Base-by-base conservation (phyloP, 2,113 vertebrate genomes). In the Urocolius indicus region DNA sequence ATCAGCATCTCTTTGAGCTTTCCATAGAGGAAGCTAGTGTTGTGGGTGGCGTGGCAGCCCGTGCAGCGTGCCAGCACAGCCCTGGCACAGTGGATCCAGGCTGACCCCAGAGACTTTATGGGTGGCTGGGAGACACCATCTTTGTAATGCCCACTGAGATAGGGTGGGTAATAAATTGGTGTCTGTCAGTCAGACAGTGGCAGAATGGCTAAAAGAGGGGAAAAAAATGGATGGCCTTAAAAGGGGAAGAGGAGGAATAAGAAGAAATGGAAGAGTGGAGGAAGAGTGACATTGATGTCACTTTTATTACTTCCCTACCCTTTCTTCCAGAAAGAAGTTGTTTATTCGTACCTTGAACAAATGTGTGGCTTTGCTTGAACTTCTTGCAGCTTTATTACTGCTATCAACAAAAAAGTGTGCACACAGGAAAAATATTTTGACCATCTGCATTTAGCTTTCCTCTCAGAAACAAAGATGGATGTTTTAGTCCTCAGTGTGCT, bases 1-100 rank as follows among this genome's bases (percentile, higher is more conserved):
- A 3, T 89, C 46, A 41, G 32, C 16, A 10, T 46, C 16, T 87
- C 27, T 18, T 34, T 11, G 29, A 34, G 61, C 2, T 4, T 16
- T 72, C 36, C 52, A 0, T 20, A 36, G 57, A 68, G 62, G 14
- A 59, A 29, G 12, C 5, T 66, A 61, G 16, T 0, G 0, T 29
- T 78, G 38, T 81, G 67, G 62, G 62, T 71, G 72, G 36, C 2
- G 1, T 1, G 4, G 55, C n/a, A 85, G 62, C 10, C 26, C 3
- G 65, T 2, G 7, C 45, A 16, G 58, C 48, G 30, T 34, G 46
- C 32, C 61, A 55, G 71, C 20, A 0, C 10, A 30, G 30, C 18
- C n/a, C n/a, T 36, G 55, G 48, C 0, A 1, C 5, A 2, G 49
- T 4, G 4, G 59, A 46, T 51, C 29, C 17, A 21, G 58, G 13